Base-by-base conservation (phyloP, 2,888 invertebrate species). In the Megamerina dolium region DNA sequence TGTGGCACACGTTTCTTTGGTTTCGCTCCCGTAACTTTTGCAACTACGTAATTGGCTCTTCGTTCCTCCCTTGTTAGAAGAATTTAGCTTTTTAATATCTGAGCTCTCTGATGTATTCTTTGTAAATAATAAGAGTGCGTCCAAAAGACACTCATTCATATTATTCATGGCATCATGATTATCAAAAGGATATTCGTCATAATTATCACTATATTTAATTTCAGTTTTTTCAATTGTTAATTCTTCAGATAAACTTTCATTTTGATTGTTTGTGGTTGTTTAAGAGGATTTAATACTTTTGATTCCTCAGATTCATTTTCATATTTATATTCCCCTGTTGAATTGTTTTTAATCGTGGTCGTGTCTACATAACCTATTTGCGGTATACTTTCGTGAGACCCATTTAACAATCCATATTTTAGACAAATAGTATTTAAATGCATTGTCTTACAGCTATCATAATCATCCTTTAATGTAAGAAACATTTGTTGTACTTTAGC, bases 331-430 rank as follows among this genome's bases (percentile, higher is more conserved):
- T 8, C 10, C 10, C 10, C 23, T 23, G 6, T 10, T 10, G 10
- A 23, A 8, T 23, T 38, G n/a, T 41, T 18, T 10, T 46, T 20
- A 17, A 59, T 56, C 0, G 53, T 54, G 52, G 42, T 56, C 51
- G 59, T 14, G 21, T 61, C 52, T 26, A 59, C 50, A 41, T 56
- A 60, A 19, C 56, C 53, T 18, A 56, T 53, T 19, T 56, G 56
- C 1, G 52, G 55, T 3, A 53, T 40, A 32, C 29, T 23, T 12
- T 31, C n/a, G 3, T n/a, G 31, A 9, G 9, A 18, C 27, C 46
- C 47, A 33, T 44, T 33, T 27, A 47, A 52, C 18, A 64, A 51
- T 0, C 60, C 58, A 30, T 56, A 64, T 37, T 52, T 56, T 8
- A 46, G 14, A 6, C 54, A 53, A 9, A 53, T 26, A 1, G 33